Evolutionary conservation across 2,113 vertebrate species (phyloP).

Genomic region (Scalopus aquaticus): DNA sequence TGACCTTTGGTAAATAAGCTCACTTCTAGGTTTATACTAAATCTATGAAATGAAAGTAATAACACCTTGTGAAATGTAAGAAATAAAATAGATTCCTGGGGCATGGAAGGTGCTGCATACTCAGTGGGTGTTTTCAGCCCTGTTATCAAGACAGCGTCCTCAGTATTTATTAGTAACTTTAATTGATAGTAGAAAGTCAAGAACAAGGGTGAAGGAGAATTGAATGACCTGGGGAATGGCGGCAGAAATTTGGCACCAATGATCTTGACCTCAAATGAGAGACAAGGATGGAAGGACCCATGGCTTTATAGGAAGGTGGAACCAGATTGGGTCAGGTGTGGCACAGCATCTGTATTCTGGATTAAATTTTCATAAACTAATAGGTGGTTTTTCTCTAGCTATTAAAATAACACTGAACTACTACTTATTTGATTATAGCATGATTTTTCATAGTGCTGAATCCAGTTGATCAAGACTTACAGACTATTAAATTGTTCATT

Average conservation of each 20-base stretch:
- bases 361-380: not conserved
- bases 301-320: not conserved
- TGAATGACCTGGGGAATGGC: not conserved
- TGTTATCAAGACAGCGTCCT: not conserved
- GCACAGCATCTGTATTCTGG: not conserved
- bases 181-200: not conserved
- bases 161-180: not conserved
- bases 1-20: not conserved
- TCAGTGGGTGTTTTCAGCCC: not conserved
- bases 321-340: not conserved
- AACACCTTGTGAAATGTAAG: not conserved
- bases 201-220: not conserved
- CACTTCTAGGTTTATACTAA: not conserved
- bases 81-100: not conserved
- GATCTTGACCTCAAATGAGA: not conserved
- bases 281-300: not conserved
- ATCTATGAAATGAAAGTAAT: slow-evolving; percentile 6
- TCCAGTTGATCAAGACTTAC: not conserved
- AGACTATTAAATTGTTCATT: not conserved
- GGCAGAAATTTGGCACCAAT: not conserved
- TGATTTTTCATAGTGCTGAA: not conserved
- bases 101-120: not conserved
- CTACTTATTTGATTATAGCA: not conserved
- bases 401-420: not conserved
- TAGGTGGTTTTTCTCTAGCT: not conserved